Evolutionary conservation across 1,140 invertebrate genomes (phyloP).

Genomic region (Drosophila grimshawi): DNA sequence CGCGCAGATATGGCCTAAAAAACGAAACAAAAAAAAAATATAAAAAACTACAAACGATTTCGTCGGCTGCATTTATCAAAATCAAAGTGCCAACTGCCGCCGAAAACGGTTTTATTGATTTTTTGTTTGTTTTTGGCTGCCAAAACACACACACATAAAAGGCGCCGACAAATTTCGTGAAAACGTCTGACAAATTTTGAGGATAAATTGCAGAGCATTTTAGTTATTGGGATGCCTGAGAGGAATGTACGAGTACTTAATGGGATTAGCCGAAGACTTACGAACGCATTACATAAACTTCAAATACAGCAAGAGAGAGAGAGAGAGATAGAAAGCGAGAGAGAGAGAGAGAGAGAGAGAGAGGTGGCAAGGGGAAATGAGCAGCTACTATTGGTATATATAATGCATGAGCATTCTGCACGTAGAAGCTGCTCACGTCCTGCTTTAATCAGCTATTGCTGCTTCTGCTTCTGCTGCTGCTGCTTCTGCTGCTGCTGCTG

Average conservation of each 20-base stretch:
- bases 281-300: constrained; percentile 63
- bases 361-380: background rate
- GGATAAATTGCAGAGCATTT: constrained; percentile 65
- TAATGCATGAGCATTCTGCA: constrained; percentile 48
- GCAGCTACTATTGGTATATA: constrained; percentile 19
- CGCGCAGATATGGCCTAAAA: constrained; percentile 1
- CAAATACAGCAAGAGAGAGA: background rate
- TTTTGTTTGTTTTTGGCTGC: background rate
- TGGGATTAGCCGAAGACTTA: constrained; percentile 73
- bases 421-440: constrained; percentile 42
- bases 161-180: constrained; percentile 42
- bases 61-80: constrained; percentile 34
- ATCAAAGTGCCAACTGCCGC: constrained; percentile 57
- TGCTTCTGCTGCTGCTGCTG: background rate
- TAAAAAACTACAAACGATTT: constrained; percentile 37
- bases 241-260: constrained; percentile 39
- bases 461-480: constrained; percentile 9
- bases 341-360: background rate
- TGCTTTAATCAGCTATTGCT: constrained; percentile 39
- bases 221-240: constrained; percentile 35
- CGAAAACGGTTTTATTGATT: constrained; percentile 42
- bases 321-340: background rate
- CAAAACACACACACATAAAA: constrained; percentile 25
- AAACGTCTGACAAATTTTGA: constrained; percentile 14
- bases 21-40: background rate